A percentile compares a stretch with the other conserved stretches of the same genome.
phyloP scores from a whole-genome alignment of 2,113 vertebrate species.

The Corythoichthys intestinalis region DNA sequence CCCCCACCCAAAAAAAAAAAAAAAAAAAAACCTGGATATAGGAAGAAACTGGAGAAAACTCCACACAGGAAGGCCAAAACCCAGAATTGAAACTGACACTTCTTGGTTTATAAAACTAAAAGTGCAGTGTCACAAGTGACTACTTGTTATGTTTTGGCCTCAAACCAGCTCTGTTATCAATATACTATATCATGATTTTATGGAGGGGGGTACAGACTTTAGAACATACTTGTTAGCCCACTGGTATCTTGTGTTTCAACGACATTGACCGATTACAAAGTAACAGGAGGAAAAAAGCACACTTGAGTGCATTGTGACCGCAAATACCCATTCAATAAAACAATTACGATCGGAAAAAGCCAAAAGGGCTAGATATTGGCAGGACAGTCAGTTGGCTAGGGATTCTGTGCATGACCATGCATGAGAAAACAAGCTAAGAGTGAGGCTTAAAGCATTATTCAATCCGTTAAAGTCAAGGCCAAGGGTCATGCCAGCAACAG shows the following conservation, averaged over 20 bases:
- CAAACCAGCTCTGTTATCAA: too few species aligned
- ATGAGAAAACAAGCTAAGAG: constrained; percentile 54
- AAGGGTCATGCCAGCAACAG: constrained; percentile 42
- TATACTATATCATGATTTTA: too few species aligned
- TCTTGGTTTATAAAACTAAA: too few species aligned
- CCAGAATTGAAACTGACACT: too few species aligned
- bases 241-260: not conserved
- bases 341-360: not conserved
- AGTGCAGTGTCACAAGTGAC: too few species aligned
- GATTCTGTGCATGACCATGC: constrained; percentile 58
- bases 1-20: too few species aligned
- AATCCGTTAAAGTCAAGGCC: constrained; percentile 36
- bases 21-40: too few species aligned
- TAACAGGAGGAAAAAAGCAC: not conserved
- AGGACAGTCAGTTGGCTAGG: constrained; percentile 35
- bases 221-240: too few species aligned
- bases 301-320: not conserved
- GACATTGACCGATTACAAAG: not conserved
- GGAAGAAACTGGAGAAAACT: too few species aligned
- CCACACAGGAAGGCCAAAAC: too few species aligned
- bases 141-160: too few species aligned
- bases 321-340: not conserved
- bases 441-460: constrained; percentile 55
- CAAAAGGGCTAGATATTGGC: constrained; percentile 28
- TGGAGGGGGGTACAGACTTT: too few species aligned